A percentile compares a stretch with the other conserved stretches of the same genome.
Evolutionary conservation across 64 coral and sea anemone genomes (phyloP).

Genomic region (Montipora foliosa): DNA sequence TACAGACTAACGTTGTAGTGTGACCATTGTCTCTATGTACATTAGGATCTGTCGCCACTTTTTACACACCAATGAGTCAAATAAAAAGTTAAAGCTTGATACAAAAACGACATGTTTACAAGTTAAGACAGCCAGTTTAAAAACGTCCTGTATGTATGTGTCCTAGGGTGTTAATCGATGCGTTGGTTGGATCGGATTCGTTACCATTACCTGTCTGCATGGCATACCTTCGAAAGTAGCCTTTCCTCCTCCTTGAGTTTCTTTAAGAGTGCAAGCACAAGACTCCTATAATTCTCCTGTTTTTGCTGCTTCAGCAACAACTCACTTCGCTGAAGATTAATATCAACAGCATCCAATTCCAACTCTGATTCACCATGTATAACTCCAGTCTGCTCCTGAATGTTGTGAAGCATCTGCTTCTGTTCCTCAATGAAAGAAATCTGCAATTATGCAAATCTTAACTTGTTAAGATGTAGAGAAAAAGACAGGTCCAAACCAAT

Average conservation of each 20-base stretch:
- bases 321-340: slow-evolving; percentile 80
- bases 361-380: not conserved
- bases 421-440: slow-evolving; percentile 76
- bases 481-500: no score
- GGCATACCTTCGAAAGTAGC: not conserved
- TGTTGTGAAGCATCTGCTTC: slow-evolving; percentile 68
- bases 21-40: not conserved
- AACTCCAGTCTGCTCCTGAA: slow-evolving; percentile 47
- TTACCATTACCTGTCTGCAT: no score
- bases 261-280: slow-evolving; percentile 52
- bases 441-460: not conserved
- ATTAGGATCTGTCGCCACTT: no score
- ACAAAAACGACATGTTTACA: no score
- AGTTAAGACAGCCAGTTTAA: no score
- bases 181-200: no score
- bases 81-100: no score
- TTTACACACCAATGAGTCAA: no score
- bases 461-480: no score
- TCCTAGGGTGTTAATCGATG: no score
- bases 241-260: slow-evolving; percentile 51
- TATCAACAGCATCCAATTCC: slow-evolving; percentile 63
- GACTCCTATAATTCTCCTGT: slow-evolving; percentile 59
- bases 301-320: slow-evolving; percentile 77
- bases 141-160: no score
- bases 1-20: not conserved